phyloP scores from a whole-genome alignment of 2,113 vertebrate species.

The Dolichotis patagonum region DNA sequence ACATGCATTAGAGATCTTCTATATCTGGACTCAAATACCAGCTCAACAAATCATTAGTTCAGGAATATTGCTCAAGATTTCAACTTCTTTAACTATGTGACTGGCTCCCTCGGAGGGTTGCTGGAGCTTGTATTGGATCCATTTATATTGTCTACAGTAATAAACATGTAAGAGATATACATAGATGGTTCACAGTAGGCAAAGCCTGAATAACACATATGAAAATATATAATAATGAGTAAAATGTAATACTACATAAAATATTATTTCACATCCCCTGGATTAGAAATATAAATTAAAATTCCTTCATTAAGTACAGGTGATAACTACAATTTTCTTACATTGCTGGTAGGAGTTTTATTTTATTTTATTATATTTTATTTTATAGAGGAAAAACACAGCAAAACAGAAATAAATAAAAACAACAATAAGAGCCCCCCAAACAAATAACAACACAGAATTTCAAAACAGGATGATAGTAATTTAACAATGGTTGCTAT shows the following conservation, averaged over 20 bases:
- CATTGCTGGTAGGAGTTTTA: neutral
- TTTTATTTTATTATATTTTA: too few species aligned
- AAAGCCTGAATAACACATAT: slow-evolving; percentile 3
- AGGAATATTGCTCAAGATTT: slow-evolving; percentile 1
- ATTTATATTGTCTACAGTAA: slow-evolving; percentile 13
- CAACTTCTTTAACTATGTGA: neutral
- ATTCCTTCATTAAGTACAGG: neutral
- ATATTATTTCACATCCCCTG: neutral
- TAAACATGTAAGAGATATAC: slow-evolving; percentile 9
- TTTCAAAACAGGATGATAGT: too few species aligned
- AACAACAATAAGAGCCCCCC: too few species aligned
- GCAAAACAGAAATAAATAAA: too few species aligned
- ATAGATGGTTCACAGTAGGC: neutral
- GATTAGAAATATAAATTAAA: neutral
- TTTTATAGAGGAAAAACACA: too few species aligned
- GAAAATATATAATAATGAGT: slow-evolving; percentile 1
- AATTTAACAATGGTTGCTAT: too few species aligned
- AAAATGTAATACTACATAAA: slow-evolving; percentile 31
- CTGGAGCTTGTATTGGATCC: neutral
- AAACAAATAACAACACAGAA: too few species aligned
- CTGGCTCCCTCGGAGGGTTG: neutral
- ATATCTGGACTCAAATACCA: slow-evolving; percentile 8
- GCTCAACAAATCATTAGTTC: neutral
- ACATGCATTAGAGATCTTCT: neutral
- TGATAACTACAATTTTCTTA: neutral